Evolutionary conservation across 2,888 invertebrate genomes (phyloP), one percentile per base, ranked within the genome.

Genomic region (Odontocolon sp.): DNA sequence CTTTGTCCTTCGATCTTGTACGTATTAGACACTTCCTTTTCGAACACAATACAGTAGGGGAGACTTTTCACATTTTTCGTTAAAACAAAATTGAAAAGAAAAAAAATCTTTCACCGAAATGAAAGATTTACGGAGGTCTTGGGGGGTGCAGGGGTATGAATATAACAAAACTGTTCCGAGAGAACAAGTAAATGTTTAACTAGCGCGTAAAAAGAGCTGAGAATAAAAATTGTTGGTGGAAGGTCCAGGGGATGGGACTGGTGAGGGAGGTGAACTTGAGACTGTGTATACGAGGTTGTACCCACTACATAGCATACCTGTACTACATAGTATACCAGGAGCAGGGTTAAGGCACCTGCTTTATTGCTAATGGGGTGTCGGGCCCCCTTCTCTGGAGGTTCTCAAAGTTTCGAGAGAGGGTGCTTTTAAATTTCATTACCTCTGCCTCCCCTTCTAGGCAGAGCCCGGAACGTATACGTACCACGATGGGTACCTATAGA

Each of bases 281-380:
- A 50, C 26, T 38, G 31, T 5, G 57, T 54, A 63, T 61, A 40
- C 11, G 61, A 47, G 54, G 45, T 47, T 52, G 36, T 61, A 59
- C 47, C 42, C 33, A 67, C 54, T 68, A 68, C 57, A 72, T 71
- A 71, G 61, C 57, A 68, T 72, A 47, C 56, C 47, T 50, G 45
- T 45, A 4, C 16, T 16, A 18, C 45, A n/a, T 45, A n/a, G 45
- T 23, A 21, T 45, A 21, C 23, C 42, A 40, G 64, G 23, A 33
- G 54, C 42, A 72, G 71, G 72, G 73, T 70, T 71, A 73, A 76
- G 79, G 76, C 79, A 80, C 80, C 82, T 81, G 81, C 81, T 87
- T 87, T 87, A 87, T 87, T 85, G 86, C 85, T 87, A 87, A 87
- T 87, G 86, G 87, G 84, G 85, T 86, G 85, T 86, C 85, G 82